Evolutionary conservation across 2,888 invertebrate genomes (phyloP), one percentile per base, ranked within the genome.

Genomic region (Ametastegia equiseti): DNA sequence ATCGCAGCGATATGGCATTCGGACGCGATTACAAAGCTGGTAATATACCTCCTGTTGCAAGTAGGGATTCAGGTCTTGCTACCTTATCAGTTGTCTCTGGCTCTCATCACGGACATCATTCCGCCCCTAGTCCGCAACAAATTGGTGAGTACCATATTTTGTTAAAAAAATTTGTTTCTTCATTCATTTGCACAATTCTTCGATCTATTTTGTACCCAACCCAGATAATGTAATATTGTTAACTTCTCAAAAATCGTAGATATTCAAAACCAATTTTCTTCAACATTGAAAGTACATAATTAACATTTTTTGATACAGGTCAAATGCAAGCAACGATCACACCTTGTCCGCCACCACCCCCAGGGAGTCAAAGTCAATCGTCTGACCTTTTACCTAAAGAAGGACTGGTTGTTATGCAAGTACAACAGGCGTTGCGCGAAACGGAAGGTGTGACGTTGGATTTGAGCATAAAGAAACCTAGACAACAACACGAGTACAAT

Each of bases 391-490:
- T 94, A 86, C 93, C 94, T 82, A 94, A 94, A 84, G 95, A 95
- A 85, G 95, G 95, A 84, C 92, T 96, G 69, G 95, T 95, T 81
- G 93, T 96, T 79, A 92, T 94, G 88, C 94, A 94, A 88, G 93
- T 94, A 80, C 89, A 89, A 80, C 93, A 93, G 85, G 92, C 93
- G 0, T 92, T 94, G 86, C 93, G 93, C n/a, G 93, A 94, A 45
- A 93, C 93, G 0, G 95, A 94, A 88, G 94, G 95, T 2, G 93
- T 94, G 83, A 96, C 96, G 0, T 92, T 97, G 0, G 96, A 97
- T 88, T 92, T 97, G 84, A 96, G 96, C 88, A 95, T 96, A 81
- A 96, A 96, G 91, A 95, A 95, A 86, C 95, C 95, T 1, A 91
- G 95, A 85, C 92, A 92, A 57, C 90, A 90, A 80, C 91, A 89